Evolutionary conservation across 2,113 vertebrate genomes (phyloP), one percentile per base, ranked within the genome.

Genomic region (Tupaia tana): DNA sequence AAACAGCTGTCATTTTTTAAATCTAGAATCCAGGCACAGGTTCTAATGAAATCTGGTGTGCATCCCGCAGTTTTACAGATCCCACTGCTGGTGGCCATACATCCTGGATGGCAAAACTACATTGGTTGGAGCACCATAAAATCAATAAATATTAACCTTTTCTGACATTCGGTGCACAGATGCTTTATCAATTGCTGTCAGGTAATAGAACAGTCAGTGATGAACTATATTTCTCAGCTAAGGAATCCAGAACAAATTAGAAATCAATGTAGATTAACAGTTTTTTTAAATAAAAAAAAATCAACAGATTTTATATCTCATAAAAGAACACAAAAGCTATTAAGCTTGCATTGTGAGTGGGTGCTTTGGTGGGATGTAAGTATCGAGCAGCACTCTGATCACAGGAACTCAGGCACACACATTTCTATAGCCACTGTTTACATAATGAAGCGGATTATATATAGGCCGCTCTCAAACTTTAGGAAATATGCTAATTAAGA

Each of bases 141-240:
- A 98, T 98, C 98, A 98, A 98, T 98, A 98, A 98, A 98, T 98
- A 98, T 98, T 98, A 99, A 98, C 98, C 98, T 98, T 98, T 98
- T 97, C 98, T 98, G 98, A 98, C 98, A 98, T 98, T 98, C 97
- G 93, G 98, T 98, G 97, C 97, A 97, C 67, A 7, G 98, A 98
- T 94, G 97, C 98, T 98, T 98, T 98, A 98, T 98, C 98, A 98
- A 86, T 96, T 1, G 89, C 98, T 98, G 98, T 98, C 98, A 98
- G 97, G 97, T 98, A 97, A 98, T 66, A 98, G 97, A 98, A 98
- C 82, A 97, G 97, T 93, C 98, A 96, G 97, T 97, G 97, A 98
- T 98, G 95, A 97, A 98, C 98, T 96, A 67, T 98, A 97, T 97
- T 98, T 98, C 98, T 98, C 88, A 74, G 93, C 93, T 97, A 93